Evolutionary conservation across 1,140 invertebrate species (phyloP), one percentile per base, ranked within the genome.

Genomic region (Sycophaga agraensis): DNA sequence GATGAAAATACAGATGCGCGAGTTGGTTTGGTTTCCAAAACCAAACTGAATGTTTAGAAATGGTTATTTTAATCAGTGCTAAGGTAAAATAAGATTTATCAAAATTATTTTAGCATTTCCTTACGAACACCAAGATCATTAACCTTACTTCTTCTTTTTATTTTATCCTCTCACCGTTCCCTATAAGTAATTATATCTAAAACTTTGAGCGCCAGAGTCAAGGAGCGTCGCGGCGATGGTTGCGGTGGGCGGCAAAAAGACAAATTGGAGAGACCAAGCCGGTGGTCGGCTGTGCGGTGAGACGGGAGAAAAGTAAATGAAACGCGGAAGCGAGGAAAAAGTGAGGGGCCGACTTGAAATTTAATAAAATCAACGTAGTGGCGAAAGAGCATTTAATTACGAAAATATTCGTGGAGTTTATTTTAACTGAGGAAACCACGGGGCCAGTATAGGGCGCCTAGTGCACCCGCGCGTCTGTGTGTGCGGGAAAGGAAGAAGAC

Each of bases 301-400:
- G n/a, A n/a, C n/a, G 9, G 17, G 14, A 31, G 12, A 43, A 57
- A 50, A 55, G 39, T 50, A 56, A 31, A 34, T 39, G 19, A 31
- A 63, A 65, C 42, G 22, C 42, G 16, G 35, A 37, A 17, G 46
- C 11, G 26, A 39, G 7, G 21, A 63, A 9, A 34, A 42, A 12
- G 54, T 19, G 19, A 6, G 42, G 16, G 31, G 9, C 12, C 4
- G 59, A 28, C 21, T 39, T 21, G 49, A 53, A 53, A 53, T 60
- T 60, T 60, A 60, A 60, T 56, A 48, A 48, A 58, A 58, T 58
- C 55, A 58, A 58, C 42, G 43, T 19, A 35, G 26, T 45, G 35
- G 24, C n/a, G 28, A 46, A 40, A 31, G 40, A 39, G 34, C 42
- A 54, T 61, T 61, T 54, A 55, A 61, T 61, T 61, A 61, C 34